Percentiles rank a stretch among this genome's conserved stretches.
Conservation (phyloP, 2,113 vertebrate species). For the Protobothrops mucrosquamatus region DNA sequence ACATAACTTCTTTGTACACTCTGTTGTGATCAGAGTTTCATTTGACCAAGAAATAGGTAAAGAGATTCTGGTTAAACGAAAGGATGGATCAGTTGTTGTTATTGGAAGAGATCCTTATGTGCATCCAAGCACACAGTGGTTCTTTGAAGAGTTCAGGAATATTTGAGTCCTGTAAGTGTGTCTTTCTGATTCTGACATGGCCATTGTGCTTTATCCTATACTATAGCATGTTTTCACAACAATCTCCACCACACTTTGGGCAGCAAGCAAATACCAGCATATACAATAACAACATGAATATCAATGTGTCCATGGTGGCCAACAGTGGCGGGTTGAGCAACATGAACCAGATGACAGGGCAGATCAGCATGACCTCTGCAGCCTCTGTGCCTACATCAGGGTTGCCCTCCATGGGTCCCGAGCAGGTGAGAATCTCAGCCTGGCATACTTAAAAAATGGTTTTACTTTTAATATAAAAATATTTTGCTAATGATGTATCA, state of each 20-base stretch:
- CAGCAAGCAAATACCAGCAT: conserved; percentile 92
- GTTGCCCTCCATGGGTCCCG: conserved; percentile 92
- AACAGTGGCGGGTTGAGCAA: conserved; percentile 85
- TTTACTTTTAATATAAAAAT: conserved; percentile 35
- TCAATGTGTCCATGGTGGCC: conserved; percentile 90
- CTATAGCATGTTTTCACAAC: conserved; percentile 93
- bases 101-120: conserved; percentile 1
- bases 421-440: conserved; percentile 83
- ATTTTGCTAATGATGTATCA: conserved; percentile 38
- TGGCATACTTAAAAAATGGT: conserved; percentile 34
- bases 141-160: conserved; percentile 23
- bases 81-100: not conserved
- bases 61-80: not conserved
- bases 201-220: conserved; percentile 62
- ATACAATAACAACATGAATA: conserved; percentile 96
- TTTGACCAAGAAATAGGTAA: not conserved
- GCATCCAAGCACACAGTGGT: not conserved
- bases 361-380: conserved; percentile 95
- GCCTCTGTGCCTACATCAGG: conserved; percentile 91
- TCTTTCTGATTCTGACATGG: conserved; percentile 59
- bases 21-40: not conserved
- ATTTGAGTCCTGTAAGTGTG: conserved; percentile 32
- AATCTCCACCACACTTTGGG: conserved; percentile 91
- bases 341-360: conserved; percentile 95
- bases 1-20: not conserved